A percentile compares a stretch with the other conserved stretches of the same genome.
These are phyloP conservation scores for Pomatorhinus ruficollis DNA, from an alignment of 2,113 vertebrate species.

Conservation along the genomic window DNA sequence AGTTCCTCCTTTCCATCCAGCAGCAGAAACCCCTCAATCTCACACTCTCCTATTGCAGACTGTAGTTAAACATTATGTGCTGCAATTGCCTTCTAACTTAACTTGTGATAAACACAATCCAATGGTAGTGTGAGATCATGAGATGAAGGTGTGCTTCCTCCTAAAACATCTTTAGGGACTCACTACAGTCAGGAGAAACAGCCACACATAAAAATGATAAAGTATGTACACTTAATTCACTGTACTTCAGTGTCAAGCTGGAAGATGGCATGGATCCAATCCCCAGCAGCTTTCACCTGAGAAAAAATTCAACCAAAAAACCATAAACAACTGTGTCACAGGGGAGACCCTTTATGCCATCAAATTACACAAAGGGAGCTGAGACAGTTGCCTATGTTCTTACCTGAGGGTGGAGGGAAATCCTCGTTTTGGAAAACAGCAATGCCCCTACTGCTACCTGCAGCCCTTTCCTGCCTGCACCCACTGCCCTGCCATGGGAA, in stretches of 20 bases:
- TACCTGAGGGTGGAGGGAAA: not conserved
- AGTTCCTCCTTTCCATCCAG: not conserved
- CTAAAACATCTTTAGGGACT: not conserved
- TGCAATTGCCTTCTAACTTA: not conserved
- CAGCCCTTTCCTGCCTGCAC: not conserved
- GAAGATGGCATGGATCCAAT: not conserved
- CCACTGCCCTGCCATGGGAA: not conserved
- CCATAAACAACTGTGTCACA: not conserved
- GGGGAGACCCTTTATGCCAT: not conserved
- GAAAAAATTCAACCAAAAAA: not conserved
- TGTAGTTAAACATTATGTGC: not conserved
- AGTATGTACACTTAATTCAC: not conserved
- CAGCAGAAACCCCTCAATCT: not conserved
- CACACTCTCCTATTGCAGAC: rapidly evolving
- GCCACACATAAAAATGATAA: not conserved
- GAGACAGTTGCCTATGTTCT: not conserved
- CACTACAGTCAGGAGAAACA: not conserved
- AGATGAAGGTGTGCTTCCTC: not conserved
- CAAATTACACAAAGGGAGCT: not conserved
- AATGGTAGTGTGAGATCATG: not conserved
- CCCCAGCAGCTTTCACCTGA: not conserved
- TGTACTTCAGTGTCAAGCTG: not conserved
- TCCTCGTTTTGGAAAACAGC: not conserved
- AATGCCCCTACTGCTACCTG: not conserved
- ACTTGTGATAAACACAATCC: not conserved